phyloP scores from a whole-genome alignment of 1,140 invertebrate genomes.

The Drosophila repletoides region DNA sequence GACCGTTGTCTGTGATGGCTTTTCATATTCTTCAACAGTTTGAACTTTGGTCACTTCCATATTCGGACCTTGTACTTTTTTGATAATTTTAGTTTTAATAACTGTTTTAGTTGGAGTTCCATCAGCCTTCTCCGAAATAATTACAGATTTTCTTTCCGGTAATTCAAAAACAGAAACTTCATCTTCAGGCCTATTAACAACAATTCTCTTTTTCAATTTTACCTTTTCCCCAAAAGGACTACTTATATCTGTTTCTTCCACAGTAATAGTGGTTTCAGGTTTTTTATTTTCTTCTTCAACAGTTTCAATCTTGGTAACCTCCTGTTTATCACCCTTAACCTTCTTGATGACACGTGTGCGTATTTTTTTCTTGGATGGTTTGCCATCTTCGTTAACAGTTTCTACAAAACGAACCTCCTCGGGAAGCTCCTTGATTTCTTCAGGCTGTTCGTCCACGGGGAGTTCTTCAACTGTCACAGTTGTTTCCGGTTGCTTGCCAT shows the following conservation, averaged over 20 bases:
- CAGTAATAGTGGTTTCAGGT: slow-evolving; percentile 73
- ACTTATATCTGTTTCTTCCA: slow-evolving; percentile 56
- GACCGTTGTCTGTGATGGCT: slow-evolving; percentile 78
- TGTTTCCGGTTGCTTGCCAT: slow-evolving; percentile 25
- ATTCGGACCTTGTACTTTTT: slow-evolving; percentile 77
- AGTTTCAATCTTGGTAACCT: slow-evolving; percentile 82
- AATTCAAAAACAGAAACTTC: slow-evolving; percentile 63
- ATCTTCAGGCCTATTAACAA: slow-evolving; percentile 62
- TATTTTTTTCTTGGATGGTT: slow-evolving; percentile 49
- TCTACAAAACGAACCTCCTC: slow-evolving; percentile 83
- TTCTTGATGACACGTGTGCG: slow-evolving; percentile 80
- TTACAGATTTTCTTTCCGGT: slow-evolving; percentile 69
- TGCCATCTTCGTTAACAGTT: too few species aligned
- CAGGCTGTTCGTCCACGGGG: slow-evolving; percentile 31
- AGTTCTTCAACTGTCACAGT: slow-evolving; percentile 29
- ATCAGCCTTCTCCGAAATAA: slow-evolving; percentile 75
- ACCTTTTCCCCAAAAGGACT: slow-evolving; percentile 38
- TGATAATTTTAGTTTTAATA: slow-evolving; percentile 82
- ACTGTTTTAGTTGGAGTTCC: slow-evolving; percentile 82
- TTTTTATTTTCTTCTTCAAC: slow-evolving; percentile 82
- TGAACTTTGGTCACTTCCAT: slow-evolving; percentile 83
- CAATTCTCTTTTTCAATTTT: slow-evolving; percentile 55
- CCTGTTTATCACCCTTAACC: slow-evolving; percentile 77
- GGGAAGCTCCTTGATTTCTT: slow-evolving; percentile 76
- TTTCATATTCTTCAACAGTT: slow-evolving; percentile 82